Evolutionary conservation across 2,797 vertebrate species (phyloP).

Genomic region (Melanotaenia trifasciata): DNA sequence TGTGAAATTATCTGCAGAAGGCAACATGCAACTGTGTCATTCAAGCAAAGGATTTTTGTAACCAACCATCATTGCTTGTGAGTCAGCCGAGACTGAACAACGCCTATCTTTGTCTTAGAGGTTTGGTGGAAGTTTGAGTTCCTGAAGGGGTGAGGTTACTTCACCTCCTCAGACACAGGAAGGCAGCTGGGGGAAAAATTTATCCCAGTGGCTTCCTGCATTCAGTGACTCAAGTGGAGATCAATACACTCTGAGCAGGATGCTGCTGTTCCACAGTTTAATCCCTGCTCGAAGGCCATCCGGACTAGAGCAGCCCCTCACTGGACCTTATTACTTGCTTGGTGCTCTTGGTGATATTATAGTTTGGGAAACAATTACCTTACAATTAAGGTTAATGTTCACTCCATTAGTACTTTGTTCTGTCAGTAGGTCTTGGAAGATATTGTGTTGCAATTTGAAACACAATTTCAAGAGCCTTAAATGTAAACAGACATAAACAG

Average conservation of each 20-base stretch:
- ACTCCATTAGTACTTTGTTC: conserved; percentile 50
- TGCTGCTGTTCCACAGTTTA: conserved; percentile 66
- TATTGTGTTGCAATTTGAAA: conserved; percentile 41
- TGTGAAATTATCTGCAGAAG: conserved; percentile 59
- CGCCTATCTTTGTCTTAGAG: conserved; percentile 59
- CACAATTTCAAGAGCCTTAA: conserved; percentile 19
- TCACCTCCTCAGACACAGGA: conserved; percentile 71
- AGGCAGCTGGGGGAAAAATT: conserved; percentile 59
- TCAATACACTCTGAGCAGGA: conserved; percentile 75
- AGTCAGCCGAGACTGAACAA: conserved; percentile 42
- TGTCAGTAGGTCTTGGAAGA: conserved; percentile 34
- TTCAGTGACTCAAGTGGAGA: conserved; percentile 76
- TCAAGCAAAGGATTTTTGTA: conserved; percentile 38
- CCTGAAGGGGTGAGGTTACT: conserved; percentile 67
- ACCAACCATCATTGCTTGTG: conserved; percentile 38
- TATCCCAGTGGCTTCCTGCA: conserved; percentile 71
- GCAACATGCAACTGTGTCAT: conserved; percentile 49
- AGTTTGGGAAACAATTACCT: conserved; percentile 61
- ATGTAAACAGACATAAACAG: conserved; percentile 21
- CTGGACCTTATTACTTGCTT: conserved; percentile 58
- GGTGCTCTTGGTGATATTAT: conserved; percentile 56
- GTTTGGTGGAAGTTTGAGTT: conserved; percentile 53
- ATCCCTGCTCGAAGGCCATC: conserved; percentile 77
- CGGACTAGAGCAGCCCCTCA: conserved; percentile 65
- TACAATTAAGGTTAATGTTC: conserved; percentile 57